Evolutionary conservation across 2,113 vertebrate genomes (phyloP).

Genomic region (Osmerus eperlanus): DNA sequence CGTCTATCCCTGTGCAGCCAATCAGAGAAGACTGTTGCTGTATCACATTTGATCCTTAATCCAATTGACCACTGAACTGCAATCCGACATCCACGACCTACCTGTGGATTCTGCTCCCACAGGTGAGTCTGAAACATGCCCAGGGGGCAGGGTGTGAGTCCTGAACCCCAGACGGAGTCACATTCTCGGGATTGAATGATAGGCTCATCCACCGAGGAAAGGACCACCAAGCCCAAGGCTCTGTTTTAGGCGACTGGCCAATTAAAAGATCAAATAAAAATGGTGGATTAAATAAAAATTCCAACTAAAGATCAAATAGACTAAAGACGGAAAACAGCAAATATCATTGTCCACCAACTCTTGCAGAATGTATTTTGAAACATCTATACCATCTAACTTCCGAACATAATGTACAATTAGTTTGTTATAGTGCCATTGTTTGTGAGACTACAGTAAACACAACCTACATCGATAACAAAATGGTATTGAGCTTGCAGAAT

Average conservation of each 20-base stretch:
- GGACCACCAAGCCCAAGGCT: neutral
- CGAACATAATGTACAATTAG: neutral
- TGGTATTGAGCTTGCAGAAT: neutral
- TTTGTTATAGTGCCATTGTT: neutral
- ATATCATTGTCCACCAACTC: too few species aligned
- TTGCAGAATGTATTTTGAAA: too few species aligned
- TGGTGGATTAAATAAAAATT: neutral
- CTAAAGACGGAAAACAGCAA: neutral
- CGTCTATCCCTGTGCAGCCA: too few species aligned
- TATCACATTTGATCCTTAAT: neutral
- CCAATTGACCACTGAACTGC: neutral
- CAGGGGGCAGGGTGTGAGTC: neutral
- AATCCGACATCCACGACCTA: neutral
- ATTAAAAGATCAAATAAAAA: neutral
- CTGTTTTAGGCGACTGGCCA: neutral
- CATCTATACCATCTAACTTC: neutral
- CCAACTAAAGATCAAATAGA: neutral
- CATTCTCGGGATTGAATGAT: neutral
- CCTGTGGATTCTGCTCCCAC: neutral
- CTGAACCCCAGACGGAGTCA: neutral
- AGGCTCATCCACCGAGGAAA: neutral
- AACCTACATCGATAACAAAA: neutral
- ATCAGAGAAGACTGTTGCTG: too few species aligned
- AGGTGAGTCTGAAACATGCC: neutral
- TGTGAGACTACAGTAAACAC: too few species aligned